These are phyloP conservation scores for Ageneiosus marmoratus DNA, from an alignment of 2,113 vertebrate genomes.

Conservation along the genomic window DNA sequence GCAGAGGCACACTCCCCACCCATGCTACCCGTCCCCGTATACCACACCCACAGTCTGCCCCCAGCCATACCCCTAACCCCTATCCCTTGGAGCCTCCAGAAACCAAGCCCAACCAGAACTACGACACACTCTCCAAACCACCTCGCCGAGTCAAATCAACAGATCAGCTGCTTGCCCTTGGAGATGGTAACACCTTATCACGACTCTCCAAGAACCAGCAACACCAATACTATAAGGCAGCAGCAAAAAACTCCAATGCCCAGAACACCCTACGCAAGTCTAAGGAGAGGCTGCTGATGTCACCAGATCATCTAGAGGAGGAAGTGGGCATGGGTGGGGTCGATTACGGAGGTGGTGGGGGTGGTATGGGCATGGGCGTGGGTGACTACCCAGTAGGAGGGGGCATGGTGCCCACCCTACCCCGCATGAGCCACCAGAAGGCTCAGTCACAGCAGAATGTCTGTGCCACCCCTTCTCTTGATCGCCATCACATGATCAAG, in stretches of 20 bases:
- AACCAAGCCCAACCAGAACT: slow-evolving; percentile 74
- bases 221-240: slow-evolving; percentile 78
- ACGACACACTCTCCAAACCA: slow-evolving; percentile 78
- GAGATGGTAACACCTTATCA: slow-evolving; percentile 74
- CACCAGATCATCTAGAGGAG: slow-evolving; percentile 82
- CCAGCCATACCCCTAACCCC: slow-evolving; percentile 78
- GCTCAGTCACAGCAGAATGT: slow-evolving; percentile 85
- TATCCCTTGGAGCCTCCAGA: slow-evolving; percentile 77
- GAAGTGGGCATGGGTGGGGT: slow-evolving; percentile 56
- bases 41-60: slow-evolving; percentile 67
- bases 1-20: slow-evolving; percentile 83
- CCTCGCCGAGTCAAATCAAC: slow-evolving; percentile 85
- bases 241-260: slow-evolving; percentile 74
- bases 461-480: slow-evolving; percentile 79
- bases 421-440: slow-evolving; percentile 76
- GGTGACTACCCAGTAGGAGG: slow-evolving; percentile 50
- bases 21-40: slow-evolving; percentile 78
- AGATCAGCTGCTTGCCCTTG: slow-evolving; percentile 81
- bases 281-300: slow-evolving; percentile 80
- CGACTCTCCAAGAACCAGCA: slow-evolving; percentile 78
- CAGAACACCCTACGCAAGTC: slow-evolving; percentile 75
- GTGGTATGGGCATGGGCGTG: slow-evolving; percentile 43
- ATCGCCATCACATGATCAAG: slow-evolving; percentile 85
- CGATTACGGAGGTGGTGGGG: slow-evolving; percentile 34
- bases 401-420: slow-evolving; percentile 73